Evolutionary conservation across 2,113 vertebrate species (phyloP).

Genomic region (Pionites leucogaster): DNA sequence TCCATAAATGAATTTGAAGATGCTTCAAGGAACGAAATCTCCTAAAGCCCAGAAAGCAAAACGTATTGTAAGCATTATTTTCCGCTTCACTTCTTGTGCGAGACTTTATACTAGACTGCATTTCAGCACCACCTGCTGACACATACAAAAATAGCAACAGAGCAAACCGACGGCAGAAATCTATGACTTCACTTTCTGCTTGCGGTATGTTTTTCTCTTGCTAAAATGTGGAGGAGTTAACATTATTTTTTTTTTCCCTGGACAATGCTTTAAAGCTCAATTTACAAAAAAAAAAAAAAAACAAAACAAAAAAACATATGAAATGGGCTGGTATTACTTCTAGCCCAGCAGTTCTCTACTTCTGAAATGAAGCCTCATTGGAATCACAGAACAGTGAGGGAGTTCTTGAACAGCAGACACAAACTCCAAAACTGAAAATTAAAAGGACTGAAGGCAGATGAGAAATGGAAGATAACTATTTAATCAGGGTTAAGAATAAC

Average conservation of each 20-base stretch:
- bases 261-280: not conserved
- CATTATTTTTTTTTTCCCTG: rapidly evolving
- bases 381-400: rapidly evolving
- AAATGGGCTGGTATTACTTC: not conserved
- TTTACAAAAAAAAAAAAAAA: not conserved
- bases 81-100: rapidly evolving
- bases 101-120: not conserved
- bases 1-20: not conserved
- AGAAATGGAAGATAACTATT: not conserved
- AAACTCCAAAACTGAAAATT: not conserved
- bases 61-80: not conserved
- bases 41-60: not conserved
- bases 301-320: not conserved
- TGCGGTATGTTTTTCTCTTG: rapidly evolving
- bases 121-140: constrained; percentile 65
- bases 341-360: not conserved
- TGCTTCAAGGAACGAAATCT: not conserved
- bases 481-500: not conserved
- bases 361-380: rapidly evolving
- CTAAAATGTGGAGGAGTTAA: not conserved
- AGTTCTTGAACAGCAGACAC: not conserved
- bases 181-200: not conserved
- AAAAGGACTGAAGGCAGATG: not conserved
- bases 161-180: not conserved
- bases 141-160: not conserved